A percentile compares a stretch with the other conserved stretches of the same genome.
These are phyloP conservation scores for Stenolophus ochropezus DNA, from an alignment of 2,888 invertebrate genomes.

Conservation along the genomic window DNA sequence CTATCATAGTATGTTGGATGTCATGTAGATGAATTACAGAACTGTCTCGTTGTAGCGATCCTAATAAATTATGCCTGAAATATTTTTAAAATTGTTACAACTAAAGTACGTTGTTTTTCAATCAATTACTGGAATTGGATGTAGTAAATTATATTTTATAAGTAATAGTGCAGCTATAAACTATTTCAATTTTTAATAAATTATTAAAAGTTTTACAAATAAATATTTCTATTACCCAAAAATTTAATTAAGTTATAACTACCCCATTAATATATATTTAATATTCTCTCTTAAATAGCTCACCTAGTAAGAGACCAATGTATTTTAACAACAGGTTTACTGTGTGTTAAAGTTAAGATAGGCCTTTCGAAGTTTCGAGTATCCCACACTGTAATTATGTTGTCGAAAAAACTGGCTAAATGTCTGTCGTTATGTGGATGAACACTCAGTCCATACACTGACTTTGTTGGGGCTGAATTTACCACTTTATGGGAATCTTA, in stretches of 20 bases:
- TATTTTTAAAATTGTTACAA: no score
- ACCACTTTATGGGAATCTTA: constrained; percentile 84
- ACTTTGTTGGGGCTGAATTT: constrained; percentile 83
- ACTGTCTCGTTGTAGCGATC: constrained; percentile 88
- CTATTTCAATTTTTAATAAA: no score
- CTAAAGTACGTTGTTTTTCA: no score
- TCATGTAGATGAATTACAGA: constrained; percentile 88
- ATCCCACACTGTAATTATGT: constrained; percentile 91
- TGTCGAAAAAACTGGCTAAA: constrained; percentile 89
- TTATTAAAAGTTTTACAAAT: no score
- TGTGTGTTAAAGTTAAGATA: constrained; percentile 81
- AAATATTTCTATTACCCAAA: no score
- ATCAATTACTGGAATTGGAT: no score
- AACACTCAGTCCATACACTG: constrained; percentile 87
- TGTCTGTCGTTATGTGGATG: constrained; percentile 87
- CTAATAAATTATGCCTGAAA: constrained; percentile 82
- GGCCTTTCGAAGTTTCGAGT: constrained; percentile 90
- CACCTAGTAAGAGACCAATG: constrained; percentile 93
- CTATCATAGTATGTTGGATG: constrained; percentile 82
- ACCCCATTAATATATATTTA: no score
- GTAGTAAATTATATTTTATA: no score
- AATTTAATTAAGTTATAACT: no score
- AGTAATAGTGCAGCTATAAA: no score
- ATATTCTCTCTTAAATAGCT: no score
- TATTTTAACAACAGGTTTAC: constrained; percentile 83